These are phyloP conservation scores for Thymallus thymallus DNA, from an alignment of 2,113 vertebrate species.

Conservation along the genomic window DNA sequence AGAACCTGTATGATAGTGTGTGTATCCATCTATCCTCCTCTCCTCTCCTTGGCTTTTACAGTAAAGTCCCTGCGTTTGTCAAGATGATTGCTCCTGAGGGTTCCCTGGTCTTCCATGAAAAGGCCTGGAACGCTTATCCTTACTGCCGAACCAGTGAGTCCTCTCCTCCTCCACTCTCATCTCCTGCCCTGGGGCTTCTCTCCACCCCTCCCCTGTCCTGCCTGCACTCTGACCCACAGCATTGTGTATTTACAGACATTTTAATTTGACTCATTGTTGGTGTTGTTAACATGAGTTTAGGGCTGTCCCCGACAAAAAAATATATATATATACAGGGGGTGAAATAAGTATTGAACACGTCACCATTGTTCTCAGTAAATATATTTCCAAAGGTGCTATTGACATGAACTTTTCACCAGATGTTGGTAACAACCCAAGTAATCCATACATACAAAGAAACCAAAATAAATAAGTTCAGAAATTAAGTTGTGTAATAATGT, in stretches of 20 bases:
- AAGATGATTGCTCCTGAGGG: conserved; percentile 86
- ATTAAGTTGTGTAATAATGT: too few species aligned
- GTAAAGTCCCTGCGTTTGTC: conserved; percentile 90
- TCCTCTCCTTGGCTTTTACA: conserved; percentile 54
- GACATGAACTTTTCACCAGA: too few species aligned
- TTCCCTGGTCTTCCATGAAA: conserved; percentile 89
- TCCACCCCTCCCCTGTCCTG: not conserved
- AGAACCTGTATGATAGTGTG: not conserved
- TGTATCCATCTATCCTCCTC: not conserved
- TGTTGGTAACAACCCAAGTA: too few species aligned
- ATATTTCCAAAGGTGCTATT: too few species aligned
- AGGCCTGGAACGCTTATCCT: conserved; percentile 94
- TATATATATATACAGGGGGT: too few species aligned
- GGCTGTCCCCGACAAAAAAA: too few species aligned
- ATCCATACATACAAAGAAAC: too few species aligned
- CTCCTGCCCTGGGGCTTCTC: not conserved
- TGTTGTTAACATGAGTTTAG: too few species aligned
- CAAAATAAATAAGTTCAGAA: too few species aligned
- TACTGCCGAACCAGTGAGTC: conserved; percentile 93
- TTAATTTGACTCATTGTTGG: not conserved
- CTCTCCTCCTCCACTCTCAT: not conserved
- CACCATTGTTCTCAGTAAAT: too few species aligned
- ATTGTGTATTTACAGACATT: not conserved
- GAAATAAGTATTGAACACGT: too few species aligned
- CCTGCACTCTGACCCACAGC: not conserved